Evolutionary conservation across 92 coral and sea anemone genomes (phyloP), one percentile per base, ranked within the genome.

Genomic region (Plumapathes pennacea): DNA sequence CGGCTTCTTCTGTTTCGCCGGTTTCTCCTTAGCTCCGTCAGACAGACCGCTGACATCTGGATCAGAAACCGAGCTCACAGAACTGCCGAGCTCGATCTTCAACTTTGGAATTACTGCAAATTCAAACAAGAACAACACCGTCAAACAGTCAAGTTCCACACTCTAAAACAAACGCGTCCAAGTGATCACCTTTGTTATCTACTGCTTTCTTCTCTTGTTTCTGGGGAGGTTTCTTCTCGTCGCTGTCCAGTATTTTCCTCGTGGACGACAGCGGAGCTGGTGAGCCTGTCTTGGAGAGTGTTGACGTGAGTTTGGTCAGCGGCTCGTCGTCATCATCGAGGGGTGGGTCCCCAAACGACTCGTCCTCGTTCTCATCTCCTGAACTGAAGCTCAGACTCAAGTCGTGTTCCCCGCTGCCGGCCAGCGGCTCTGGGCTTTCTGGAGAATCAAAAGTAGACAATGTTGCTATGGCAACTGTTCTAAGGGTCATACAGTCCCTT

Each of bases 11-110:
- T 38, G 46, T 48, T 60, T 29, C 4, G 30, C 48, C 9, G 56
- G 23, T 52, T 62, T 54, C 11, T 27, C 36, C 12, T 48, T 67
- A 24, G 13, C 17, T 13, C 60, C 64, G 10, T 66, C 70, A 13
- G 95, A 83, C 70, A 74, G 49, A n/a, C 83, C 90, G 41, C 90
- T 90, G 62, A 90, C 44, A 38, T 90, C 97, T 5, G 97, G 97
- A 42, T 90, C 95, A 17, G 97, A 90, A 1, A 90, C 97, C 3
- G 95, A 89, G 49, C 97, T 87, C 29, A 90, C 72, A 10, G 97
- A 66, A 41, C 90, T 86, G 34, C 84, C 89, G 13, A 90, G 76
- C 13, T 79, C 78, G 12, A 80, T 9, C 23, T 74, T 27, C 7
- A 82, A 50, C 41, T 71, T 72, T 0, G 95, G 95, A 23, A 70